phyloP scores from a whole-genome alignment of 1,140 invertebrate genomes.

The Drosophila baimaii region DNA sequence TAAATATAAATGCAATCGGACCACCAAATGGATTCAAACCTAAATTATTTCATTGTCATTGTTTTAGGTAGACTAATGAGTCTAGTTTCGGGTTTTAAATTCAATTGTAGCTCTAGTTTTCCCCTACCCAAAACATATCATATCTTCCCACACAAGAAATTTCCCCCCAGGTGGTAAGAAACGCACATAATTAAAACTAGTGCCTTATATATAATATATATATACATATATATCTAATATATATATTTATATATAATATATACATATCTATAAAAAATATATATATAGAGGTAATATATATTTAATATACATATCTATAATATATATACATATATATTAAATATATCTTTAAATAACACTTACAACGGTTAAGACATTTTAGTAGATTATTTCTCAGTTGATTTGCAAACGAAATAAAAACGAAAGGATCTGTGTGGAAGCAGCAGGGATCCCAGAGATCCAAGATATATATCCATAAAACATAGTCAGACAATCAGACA shows the following conservation, averaged over 20 bases:
- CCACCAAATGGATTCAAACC: neutral
- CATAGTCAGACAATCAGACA: constrained; percentile 17
- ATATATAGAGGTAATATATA: neutral
- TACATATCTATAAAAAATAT: neutral
- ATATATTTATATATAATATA: no score
- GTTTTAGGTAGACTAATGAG: no score
- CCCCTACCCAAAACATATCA: no score
- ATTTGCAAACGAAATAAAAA: neutral
- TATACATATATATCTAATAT: no score
- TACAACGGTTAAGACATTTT: neutral
- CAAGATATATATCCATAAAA: neutral
- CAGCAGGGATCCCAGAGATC: no score
- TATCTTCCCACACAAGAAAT: neutral
- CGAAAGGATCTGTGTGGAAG: neutral
- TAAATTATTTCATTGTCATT: neutral
- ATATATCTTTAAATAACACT: no score
- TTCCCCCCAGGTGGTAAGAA: neutral
- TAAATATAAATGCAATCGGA: neutral
- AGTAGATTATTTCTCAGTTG: no score
- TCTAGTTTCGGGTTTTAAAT: no score
- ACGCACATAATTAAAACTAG: neutral
- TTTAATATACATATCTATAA: no score
- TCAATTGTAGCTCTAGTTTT: neutral
- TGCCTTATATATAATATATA: neutral
- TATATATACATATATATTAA: neutral